Evolutionary conservation across 2,113 vertebrate species (phyloP).

Genomic region (Microtus richardsoni): DNA sequence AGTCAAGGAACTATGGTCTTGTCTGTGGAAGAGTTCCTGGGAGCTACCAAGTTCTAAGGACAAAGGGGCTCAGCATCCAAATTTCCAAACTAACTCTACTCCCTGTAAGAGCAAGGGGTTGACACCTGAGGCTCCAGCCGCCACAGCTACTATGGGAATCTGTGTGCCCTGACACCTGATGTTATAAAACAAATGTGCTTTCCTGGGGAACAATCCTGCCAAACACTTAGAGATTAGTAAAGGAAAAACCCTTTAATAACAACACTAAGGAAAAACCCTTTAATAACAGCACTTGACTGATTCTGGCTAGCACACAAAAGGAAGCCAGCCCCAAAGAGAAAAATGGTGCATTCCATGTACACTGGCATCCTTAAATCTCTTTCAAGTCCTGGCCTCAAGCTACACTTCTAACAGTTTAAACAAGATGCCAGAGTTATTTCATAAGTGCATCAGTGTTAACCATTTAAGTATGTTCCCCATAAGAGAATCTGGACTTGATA

Average conservation of each 20-base stretch:
- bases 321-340: not conserved
- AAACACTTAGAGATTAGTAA: not conserved
- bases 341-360: not conserved
- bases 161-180: not conserved
- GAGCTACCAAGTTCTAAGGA: not conserved
- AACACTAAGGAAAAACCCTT: not conserved
- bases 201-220: not conserved
- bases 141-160: no score
- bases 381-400: not conserved
- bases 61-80: not conserved
- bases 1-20: not conserved
- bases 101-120: not conserved
- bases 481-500: not conserved
- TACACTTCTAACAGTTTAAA: not conserved
- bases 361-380: not conserved
- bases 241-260: not conserved
- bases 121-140: not conserved
- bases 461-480: not conserved
- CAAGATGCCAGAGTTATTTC: not conserved
- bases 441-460: not conserved
- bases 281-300: not conserved
- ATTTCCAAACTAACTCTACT: not conserved
- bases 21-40: not conserved
- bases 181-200: not conserved
- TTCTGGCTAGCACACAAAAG: not conserved